Evolutionary conservation across 2,888 invertebrate genomes (phyloP).

Genomic region (Sesia bembeciformis): DNA sequence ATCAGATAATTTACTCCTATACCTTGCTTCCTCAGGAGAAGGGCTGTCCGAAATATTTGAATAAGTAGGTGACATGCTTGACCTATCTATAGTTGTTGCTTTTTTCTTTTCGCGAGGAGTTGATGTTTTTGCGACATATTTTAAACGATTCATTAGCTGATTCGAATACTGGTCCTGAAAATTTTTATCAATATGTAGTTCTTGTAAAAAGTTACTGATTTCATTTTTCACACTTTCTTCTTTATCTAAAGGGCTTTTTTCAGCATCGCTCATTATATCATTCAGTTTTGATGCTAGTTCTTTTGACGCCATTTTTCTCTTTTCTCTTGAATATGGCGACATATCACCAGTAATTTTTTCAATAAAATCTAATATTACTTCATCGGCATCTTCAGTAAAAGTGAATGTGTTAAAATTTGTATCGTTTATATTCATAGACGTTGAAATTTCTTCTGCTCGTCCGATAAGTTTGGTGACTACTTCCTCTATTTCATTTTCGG

Average conservation of each 20-base stretch:
- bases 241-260: slow-evolving; percentile 6
- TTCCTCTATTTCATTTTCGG: slow-evolving; percentile 10
- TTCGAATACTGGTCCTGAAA: slow-evolving; percentile 8
- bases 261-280: slow-evolving; percentile 8
- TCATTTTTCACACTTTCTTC: slow-evolving; percentile 9
- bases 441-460: neutral
- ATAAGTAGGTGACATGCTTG: neutral
- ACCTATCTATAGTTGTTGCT: neutral
- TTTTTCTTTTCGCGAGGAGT: slow-evolving; percentile 9
- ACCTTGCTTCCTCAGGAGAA: slow-evolving; percentile 12
- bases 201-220: slow-evolving; percentile 9
- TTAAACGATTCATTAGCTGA: slow-evolving; percentile 9
- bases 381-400: slow-evolving; percentile 10
- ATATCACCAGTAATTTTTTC: slow-evolving; percentile 8
- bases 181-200: slow-evolving; percentile 5
- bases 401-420: neutral
- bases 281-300: slow-evolving; percentile 9
- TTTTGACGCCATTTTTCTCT: neutral
- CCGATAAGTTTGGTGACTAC: slow-evolving; percentile 9
- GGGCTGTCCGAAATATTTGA: neutral
- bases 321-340: slow-evolving; percentile 3
- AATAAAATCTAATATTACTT: slow-evolving; percentile 14
- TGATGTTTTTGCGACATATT: slow-evolving; percentile 10
- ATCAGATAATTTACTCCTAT: slow-evolving; percentile 11
- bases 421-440: neutral